A percentile compares a stretch with the other conserved stretches of the same genome.
These are phyloP conservation scores for Gallinago undulata DNA, from an alignment of 2,113 vertebrate species.

Conservation along the genomic window DNA sequence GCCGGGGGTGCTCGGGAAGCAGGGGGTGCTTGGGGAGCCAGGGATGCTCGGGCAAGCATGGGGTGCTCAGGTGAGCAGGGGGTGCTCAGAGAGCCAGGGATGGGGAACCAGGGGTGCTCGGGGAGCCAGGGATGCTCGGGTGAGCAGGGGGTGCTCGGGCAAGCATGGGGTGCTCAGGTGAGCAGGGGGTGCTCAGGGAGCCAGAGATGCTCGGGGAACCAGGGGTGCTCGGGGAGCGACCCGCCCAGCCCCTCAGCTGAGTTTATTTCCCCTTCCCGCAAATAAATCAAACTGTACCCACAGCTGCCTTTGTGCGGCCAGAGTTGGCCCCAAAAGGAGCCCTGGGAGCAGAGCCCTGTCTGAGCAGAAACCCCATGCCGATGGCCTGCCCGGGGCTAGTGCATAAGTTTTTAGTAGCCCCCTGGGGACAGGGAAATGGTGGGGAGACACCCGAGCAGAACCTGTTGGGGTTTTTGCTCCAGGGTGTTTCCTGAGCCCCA, in stretches of 20 bases:
- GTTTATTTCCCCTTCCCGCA: neutral
- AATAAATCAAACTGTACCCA: neutral
- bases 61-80: no score
- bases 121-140: no score
- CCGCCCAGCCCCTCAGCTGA: neutral
- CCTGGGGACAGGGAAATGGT: accelerated
- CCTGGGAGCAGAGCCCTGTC: neutral
- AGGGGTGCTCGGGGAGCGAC: no score
- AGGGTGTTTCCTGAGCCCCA: neutral
- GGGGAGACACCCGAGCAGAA: neutral
- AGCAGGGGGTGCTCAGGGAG: no score
- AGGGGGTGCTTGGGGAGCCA: no score
- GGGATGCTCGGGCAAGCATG: no score
- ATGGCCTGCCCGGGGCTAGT: neutral
- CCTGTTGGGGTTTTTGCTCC: neutral
- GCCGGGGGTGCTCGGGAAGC: no score
- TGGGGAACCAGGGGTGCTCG: no score
- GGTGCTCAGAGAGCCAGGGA: no score
- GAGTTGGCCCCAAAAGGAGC: accelerated
- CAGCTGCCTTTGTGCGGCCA: accelerated
- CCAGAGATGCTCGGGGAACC: neutral
- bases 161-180: no score
- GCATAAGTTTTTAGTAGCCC: neutral
- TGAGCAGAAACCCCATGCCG: accelerated
- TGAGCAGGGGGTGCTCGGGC: no score